Evolutionary conservation across 2,888 invertebrate genomes (phyloP).

Genomic region (Drosophila pseudotakahashii): DNA sequence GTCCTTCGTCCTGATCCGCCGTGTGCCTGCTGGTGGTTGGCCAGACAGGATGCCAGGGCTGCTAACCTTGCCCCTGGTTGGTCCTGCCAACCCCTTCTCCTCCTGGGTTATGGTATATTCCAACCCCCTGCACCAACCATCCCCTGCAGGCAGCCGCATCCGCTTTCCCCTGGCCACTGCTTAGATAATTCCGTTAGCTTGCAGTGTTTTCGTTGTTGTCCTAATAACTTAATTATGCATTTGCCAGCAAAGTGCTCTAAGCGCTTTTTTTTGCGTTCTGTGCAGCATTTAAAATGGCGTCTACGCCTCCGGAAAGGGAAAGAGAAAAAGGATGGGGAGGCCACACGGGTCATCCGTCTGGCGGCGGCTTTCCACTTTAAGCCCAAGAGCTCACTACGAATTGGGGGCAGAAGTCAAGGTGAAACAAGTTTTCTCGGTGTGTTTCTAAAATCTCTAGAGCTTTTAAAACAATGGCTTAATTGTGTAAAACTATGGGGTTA

Average conservation of each 20-base stretch:
- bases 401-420: constrained; percentile 9
- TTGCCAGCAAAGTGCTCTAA: constrained; percentile 65
- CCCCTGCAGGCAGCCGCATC: constrained; percentile 16
- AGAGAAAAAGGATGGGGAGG: background rate
- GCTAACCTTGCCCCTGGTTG: constrained; percentile 59
- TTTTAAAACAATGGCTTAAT: constrained; percentile 17
- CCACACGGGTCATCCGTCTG: constrained; percentile 18
- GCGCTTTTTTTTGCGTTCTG: constrained; percentile 44
- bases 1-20: constrained; percentile 3
- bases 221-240: constrained; percentile 73
- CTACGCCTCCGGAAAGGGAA: constrained; percentile 13
- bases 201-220: constrained; percentile 47
- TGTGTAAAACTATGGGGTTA: constrained; percentile 1
- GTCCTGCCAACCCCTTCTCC: constrained; percentile 43
- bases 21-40: constrained; percentile 68
- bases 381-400: constrained; percentile 52
- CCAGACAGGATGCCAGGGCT: constrained; percentile 57
- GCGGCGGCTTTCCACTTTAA: constrained; percentile 23
- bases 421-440: constrained; percentile 16
- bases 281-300: constrained; percentile 62
- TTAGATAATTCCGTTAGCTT: constrained; percentile 73
- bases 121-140: background rate
- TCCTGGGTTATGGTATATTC: too few species aligned
- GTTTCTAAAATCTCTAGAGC: constrained; percentile 12
- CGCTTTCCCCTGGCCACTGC: constrained; percentile 42